These are phyloP conservation scores for Cassiopea andromeda DNA, from an alignment of 30 jellyfish, hydroid and myxozoan species.

Conservation along the genomic window DNA sequence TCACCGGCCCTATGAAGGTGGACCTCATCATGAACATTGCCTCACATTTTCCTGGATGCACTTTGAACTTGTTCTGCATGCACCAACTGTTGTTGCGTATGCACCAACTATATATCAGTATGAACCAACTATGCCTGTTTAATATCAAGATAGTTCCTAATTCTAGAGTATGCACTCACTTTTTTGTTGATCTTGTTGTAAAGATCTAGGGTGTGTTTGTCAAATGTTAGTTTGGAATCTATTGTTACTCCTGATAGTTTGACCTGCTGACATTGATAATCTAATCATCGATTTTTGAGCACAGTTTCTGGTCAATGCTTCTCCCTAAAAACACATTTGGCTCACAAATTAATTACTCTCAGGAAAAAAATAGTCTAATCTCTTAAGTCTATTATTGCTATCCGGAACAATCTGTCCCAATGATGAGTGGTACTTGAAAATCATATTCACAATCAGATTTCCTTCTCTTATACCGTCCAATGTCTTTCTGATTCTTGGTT, in stretches of 20 bases:
- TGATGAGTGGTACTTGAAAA: no score
- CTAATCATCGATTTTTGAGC: background rate
- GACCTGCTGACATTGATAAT: slow-evolving; percentile 5
- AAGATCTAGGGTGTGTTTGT: slow-evolving; percentile 10
- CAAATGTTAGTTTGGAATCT: background rate
- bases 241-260: background rate
- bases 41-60: slow-evolving; percentile 43
- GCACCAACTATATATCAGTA: slow-evolving; percentile 3
- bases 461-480: no score
- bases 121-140: background rate
- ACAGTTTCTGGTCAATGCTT: slow-evolving; percentile 6
- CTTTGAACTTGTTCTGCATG: slow-evolving; percentile 50
- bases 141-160: background rate
- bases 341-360: no score
- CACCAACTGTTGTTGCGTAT: slow-evolving; percentile 48
- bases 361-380: no score
- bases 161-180: slow-evolving; percentile 10
- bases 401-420: no score
- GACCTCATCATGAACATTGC: slow-evolving; percentile 51
- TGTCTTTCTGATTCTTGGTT: no score
- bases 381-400: no score
- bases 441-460: no score
- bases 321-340: background rate
- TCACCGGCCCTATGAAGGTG: slow-evolving; percentile 38
- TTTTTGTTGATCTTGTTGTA: background rate